Percentiles rank a stretch among this genome's conserved stretches.
Conservation (phyloP, 2,113 vertebrate species). For the Sarotherodon lohbergeri region DNA sequence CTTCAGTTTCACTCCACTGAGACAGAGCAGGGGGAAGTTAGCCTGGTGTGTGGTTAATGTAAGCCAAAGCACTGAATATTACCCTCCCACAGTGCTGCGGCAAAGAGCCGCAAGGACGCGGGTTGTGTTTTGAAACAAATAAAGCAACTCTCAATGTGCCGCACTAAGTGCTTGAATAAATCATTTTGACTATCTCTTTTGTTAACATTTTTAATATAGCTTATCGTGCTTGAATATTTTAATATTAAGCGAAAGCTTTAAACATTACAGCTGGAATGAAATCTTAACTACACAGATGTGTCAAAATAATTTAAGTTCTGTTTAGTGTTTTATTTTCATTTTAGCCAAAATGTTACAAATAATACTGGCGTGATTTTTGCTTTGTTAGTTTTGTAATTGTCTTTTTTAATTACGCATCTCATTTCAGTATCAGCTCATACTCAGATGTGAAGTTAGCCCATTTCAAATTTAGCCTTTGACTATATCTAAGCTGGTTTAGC, state of each 20-base stretch:
- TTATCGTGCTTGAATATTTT: slow-evolving; percentile 16
- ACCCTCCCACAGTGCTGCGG: slow-evolving; percentile 65
- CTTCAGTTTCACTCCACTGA: slow-evolving; percentile 69
- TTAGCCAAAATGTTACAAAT: slow-evolving; percentile 19
- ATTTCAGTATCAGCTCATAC: slow-evolving; percentile 16
- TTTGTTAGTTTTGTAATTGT: slow-evolving; percentile 26
- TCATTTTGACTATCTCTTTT: slow-evolving; percentile 51
- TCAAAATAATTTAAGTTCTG: slow-evolving; percentile 19
- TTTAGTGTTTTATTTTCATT: slow-evolving; percentile 2
- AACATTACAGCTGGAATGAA: slow-evolving; percentile 3
- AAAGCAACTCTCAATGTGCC: slow-evolving; percentile 40
- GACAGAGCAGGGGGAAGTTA: slow-evolving; percentile 66
- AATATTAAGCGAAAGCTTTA: slow-evolving; percentile 22
- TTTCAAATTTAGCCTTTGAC: slow-evolving; percentile 28
- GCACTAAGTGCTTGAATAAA: slow-evolving; percentile 52
- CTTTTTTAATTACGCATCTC: slow-evolving; percentile 33
- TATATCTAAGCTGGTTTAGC: slow-evolving; percentile 13
- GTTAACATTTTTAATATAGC: slow-evolving; percentile 22
- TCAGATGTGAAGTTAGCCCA: slow-evolving; percentile 37
- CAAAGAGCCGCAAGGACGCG: slow-evolving; percentile 51
- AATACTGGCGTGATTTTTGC: neutral
- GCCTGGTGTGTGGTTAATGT: slow-evolving; percentile 72
- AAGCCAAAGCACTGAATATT: slow-evolving; percentile 71
- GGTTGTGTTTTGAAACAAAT: slow-evolving; percentile 62
- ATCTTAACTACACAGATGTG: slow-evolving; percentile 29